These are phyloP conservation scores for Hoplostethus atlanticus DNA, from an alignment of 2,797 vertebrate species.

Conservation along the genomic window DNA sequence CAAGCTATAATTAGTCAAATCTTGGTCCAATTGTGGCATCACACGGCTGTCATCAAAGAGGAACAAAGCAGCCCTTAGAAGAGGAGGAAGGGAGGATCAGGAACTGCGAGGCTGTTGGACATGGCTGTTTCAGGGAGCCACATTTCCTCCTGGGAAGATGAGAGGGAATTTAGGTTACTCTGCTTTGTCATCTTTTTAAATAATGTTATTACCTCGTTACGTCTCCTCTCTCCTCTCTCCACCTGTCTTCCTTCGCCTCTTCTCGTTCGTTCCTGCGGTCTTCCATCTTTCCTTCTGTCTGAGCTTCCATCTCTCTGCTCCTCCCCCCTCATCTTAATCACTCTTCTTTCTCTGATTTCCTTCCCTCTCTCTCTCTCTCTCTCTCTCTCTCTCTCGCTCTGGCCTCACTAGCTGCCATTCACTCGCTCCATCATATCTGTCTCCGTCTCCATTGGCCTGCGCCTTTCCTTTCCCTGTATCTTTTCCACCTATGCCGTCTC, in stretches of 20 bases:
- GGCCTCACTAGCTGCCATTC: slow-evolving; percentile 25
- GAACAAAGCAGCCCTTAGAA: slow-evolving; percentile 33
- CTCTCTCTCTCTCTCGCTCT: not conserved
- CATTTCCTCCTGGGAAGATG: slow-evolving; percentile 1
- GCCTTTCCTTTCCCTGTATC: slow-evolving; percentile 45
- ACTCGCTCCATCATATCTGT: slow-evolving; percentile 27
- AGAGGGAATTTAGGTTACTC: slow-evolving; percentile 25
- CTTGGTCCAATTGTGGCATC: slow-evolving; percentile 31
- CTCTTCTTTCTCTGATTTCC: slow-evolving; percentile 9
- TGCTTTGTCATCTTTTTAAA: slow-evolving; percentile 2
- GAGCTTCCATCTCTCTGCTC: slow-evolving; percentile 2
- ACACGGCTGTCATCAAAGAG: slow-evolving; percentile 48
- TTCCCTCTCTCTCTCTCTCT: slow-evolving; percentile 6
- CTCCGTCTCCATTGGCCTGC: slow-evolving; percentile 27
- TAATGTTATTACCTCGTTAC: not conserved
- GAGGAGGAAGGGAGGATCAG: not conserved
- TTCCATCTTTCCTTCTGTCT: not conserved
- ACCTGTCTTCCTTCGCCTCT: not conserved
- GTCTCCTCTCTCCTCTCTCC: not conserved
- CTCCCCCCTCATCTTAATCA: slow-evolving; percentile 15
- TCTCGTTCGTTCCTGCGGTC: not conserved
- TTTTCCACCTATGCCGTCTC: slow-evolving; percentile 61
- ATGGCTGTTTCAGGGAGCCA: not conserved
- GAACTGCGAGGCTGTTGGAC: slow-evolving; percentile 11
- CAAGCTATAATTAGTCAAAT: slow-evolving; percentile 52